Percentiles rank a stretch among this genome's conserved stretches.
Conservation (phyloP, 2,888 invertebrate genomes). For the Petrolisthes cinctipes region DNA sequence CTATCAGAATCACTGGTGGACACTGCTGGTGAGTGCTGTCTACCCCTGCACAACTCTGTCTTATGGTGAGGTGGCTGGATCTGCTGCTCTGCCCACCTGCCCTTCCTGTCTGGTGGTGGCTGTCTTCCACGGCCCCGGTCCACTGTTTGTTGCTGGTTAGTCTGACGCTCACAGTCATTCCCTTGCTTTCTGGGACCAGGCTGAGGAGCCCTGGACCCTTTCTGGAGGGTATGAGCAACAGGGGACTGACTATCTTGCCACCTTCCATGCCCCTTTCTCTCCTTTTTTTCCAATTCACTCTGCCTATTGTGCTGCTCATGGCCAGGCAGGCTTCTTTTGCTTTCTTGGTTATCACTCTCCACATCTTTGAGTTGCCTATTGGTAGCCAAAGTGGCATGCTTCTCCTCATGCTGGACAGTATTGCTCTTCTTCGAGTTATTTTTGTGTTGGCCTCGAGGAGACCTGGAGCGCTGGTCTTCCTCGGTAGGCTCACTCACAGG, state of each 20-base stretch:
- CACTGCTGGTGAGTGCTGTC: not conserved
- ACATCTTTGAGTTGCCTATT: too few species aligned
- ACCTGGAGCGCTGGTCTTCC: not conserved
- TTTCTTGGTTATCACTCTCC: not conserved
- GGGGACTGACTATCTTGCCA: not conserved
- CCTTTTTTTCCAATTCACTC: not conserved
- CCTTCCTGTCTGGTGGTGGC: not conserved
- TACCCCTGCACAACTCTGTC: not conserved
- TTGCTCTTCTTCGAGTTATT: not conserved
- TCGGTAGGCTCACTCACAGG: not conserved
- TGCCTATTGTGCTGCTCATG: not conserved
- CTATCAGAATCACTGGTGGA: constrained; percentile 5
- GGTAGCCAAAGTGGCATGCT: too few species aligned
- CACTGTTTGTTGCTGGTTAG: not conserved
- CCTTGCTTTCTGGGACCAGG: not conserved
- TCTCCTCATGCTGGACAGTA: not conserved
- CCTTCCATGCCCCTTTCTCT: not conserved
- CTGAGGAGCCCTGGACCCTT: not conserved
- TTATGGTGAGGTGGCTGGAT: not conserved
- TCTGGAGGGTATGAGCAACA: not conserved
- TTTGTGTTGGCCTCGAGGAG: not conserved
- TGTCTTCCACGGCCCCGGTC: not conserved
- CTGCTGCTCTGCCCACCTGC: not conserved
- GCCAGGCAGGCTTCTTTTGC: not conserved
- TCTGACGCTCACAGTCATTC: not conserved